Evolutionary conservation across 1,140 invertebrate species (phyloP), one percentile per base, ranked within the genome.

Genomic region (Cyphomyrmex costatus): DNA sequence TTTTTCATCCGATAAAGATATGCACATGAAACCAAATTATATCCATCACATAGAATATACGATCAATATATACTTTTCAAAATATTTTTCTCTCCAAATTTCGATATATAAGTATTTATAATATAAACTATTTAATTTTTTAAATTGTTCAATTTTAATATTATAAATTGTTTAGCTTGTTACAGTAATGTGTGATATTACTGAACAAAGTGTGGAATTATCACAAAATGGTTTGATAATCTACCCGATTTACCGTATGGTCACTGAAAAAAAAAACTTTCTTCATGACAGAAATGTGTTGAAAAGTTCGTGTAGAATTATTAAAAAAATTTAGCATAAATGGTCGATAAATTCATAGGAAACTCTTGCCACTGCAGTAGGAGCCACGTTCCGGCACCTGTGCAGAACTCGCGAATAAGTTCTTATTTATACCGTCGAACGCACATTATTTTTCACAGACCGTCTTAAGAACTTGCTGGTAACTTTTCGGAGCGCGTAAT

Each of bases 401-500:
- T 76, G 14, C 61, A 60, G 86, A 89, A 89, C 86, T 56, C 56
- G 63, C 86, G 65, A 88, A 83, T 68, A 86, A 89, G 74, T 88
- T 88, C 87, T 88, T 89, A 89, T 88, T 88, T 88, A 89, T 88
- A 79, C 56, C 76, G 60, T 71, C 77, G 68, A 89, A 88, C 77
- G 87, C 70, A 78, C 88, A 80, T 89, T 89, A 89, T 85, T 89
- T 89, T 76, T 58, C 84, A 53, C 53, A 63, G 77, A 88, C 88
- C 51, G 66, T 70, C 70, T 70, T 4, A 36, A 49, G 53, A 89
- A 89, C 83, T 89, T 89, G 49, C 61, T 56, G 14, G 46, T 16
- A 88, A 89, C 53, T 88, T 86, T 85, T 88, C 33, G 27, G 87
- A 60, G 70, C 46, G 74, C 77, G 88, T 88, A 89, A 89, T 89